Base-by-base conservation (phyloP, 2,888 invertebrate genomes). In the Amorpha juglandis region DNA sequence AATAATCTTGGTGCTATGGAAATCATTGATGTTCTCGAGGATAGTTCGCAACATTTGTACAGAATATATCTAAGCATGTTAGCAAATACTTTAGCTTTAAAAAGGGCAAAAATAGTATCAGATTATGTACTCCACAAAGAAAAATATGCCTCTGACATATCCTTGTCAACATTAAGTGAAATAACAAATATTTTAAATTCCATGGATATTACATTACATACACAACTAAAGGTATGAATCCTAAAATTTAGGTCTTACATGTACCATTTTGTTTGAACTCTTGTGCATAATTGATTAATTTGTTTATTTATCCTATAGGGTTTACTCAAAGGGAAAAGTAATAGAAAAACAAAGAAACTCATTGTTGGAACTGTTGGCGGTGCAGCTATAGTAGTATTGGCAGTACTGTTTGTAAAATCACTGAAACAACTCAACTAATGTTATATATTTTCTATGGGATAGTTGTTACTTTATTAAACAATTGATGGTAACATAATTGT, bases 131-230 rank as follows among this genome's bases (percentile, higher is more conserved):
- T 92, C 11, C 79, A 87, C 68, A 83, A 87, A 79, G 91, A 93
- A 67, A 88, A 89, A 76, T 91, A 87, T 82, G 90, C 92, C 51
- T 92, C 93, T 33, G 85, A 90, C 69, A 78, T 93, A 66, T 89
- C 91, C 27, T 71, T 91, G 14, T 72, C 77, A 47, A 92, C 91
- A 48, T 68, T 92, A 16, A 84, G 79, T 78, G 89, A 91, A 78
- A 89, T 93, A 35, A 83, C 79, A 35, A 85, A 76, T 51, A 82
- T 88, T 69, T 79, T 92, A 50, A 89, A 92, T 76, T 86, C 88
- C 12, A 92, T 93, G 88, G 91, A 93, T 63, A 80, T 84, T 67
- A 74, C 87, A 52, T 68, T 92, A 69, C 83, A 88, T 67, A 83
- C 87, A 63, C 86, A 91, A 69, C 77, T 91, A 38, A 90, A 90